Evolutionary conservation across 2,113 vertebrate genomes (phyloP), one percentile per base, ranked within the genome.

Genomic region (Aptenodytes forsteri): DNA sequence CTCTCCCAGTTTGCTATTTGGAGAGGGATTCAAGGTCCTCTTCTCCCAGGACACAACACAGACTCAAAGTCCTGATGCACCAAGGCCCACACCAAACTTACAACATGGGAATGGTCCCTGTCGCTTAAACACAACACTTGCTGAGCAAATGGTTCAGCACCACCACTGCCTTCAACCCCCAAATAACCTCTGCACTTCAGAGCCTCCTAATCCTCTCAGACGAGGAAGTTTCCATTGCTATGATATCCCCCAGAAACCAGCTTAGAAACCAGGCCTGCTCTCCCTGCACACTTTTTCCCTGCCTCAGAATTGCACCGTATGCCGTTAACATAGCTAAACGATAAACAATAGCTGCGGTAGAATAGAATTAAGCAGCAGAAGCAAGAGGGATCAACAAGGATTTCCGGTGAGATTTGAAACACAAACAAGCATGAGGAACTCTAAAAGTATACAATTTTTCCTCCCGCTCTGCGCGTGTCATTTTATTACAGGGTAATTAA

Each of bases 401-500:
- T 95, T 95, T 95, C 95, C 64, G 8, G 82, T 20, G 95, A 97
- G 94, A 94, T 94, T 86, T 89, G 78, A 71, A 96, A 94, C 92
- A 91, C 95, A 97, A 96, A 95, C 87, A 90, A 90, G 71, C 93
- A 89, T 0, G 32, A 93, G 90, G 67, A 94, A 10, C 84, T 94
- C 82, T 9, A 34, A 65, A 65, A 94, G 44, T 38, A 46, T 16
- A 73, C 80, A 56, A n/a, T 66, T 73, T 61, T 32, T 26, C 30
- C 49, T 77, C 83, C 86, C 40, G 56, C 94, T 87, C 89, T 49
- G 85, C 5, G 54, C 9, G 36, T 87, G 93, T 92, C 10, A 4
- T 85, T 95, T 95, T 86, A 96, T 95, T 92, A 89, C 73, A 72
- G 83, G 88, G 83, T 92, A 97, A 97, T 98, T 97, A 97, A 97